Percentiles rank a stretch among this genome's conserved stretches.
Conservation (phyloP, 1,140 invertebrate genomes). For the Bombyx mandarina region DNA sequence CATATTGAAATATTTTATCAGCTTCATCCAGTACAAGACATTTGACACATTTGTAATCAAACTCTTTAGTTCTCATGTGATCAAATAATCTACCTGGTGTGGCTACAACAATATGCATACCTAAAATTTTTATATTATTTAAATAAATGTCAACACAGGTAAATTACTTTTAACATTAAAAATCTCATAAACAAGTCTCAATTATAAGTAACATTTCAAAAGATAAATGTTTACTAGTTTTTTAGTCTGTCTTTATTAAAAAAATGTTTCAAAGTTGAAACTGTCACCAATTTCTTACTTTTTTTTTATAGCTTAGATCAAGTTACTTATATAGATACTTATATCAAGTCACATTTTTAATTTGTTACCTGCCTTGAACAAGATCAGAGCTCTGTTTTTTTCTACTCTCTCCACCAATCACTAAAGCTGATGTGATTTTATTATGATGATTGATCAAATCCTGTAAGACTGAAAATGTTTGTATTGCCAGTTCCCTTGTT, state of each 20-base stretch:
- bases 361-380: slow-evolving; percentile 26
- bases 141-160: background rate
- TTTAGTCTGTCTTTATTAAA: too few species aligned
- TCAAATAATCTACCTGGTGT: slow-evolving; percentile 87
- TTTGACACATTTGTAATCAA: slow-evolving; percentile 82
- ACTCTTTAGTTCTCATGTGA: slow-evolving; percentile 85
- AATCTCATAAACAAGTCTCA: too few species aligned
- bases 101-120: slow-evolving; percentile 84
- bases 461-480: slow-evolving; percentile 90
- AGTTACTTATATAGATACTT: too few species aligned
- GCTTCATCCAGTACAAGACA: slow-evolving; percentile 90
- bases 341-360: too few species aligned
- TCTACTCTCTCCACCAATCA: slow-evolving; percentile 90
- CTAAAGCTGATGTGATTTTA: slow-evolving; percentile 85
- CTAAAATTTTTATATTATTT: slow-evolving; percentile 31
- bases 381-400: slow-evolving; percentile 72
- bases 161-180: too few species aligned
- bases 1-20: slow-evolving; percentile 88
- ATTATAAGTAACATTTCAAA: too few species aligned
- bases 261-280: too few species aligned
- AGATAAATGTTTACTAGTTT: too few species aligned
- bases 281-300: too few species aligned
- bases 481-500: slow-evolving; percentile 91
- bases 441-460: slow-evolving; percentile 87
- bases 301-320: too few species aligned